Evolutionary conservation across 2,113 vertebrate genomes (phyloP).

Genomic region (Pygoscelis antarcticus): DNA sequence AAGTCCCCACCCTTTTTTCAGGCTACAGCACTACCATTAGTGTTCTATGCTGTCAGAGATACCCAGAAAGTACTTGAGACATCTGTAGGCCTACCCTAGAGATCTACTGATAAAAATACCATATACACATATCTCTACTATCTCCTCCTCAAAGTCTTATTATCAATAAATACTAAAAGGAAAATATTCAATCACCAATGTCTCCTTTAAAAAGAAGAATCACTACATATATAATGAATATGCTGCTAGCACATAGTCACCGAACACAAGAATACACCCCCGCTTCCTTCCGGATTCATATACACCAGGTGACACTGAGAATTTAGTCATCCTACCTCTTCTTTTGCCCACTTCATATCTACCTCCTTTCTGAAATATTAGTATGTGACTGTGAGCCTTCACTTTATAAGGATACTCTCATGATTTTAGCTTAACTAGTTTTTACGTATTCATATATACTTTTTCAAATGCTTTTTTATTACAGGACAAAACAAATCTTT

Average conservation of each 20-base stretch:
- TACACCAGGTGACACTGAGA: not conserved
- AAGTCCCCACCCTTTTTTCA: not conserved
- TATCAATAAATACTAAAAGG: slow-evolving; percentile 16
- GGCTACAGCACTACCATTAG: not conserved
- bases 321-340: not conserved
- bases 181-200: slow-evolving; percentile 69
- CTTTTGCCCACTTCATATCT: not conserved
- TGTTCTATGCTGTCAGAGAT: not conserved
- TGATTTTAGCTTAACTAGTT: not conserved
- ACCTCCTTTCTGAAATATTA: slow-evolving; percentile 6
- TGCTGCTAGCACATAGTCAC: not conserved
- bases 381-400: not conserved
- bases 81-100: not conserved
- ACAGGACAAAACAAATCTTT: not conserved
- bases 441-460: not conserved
- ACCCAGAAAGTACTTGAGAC: not conserved
- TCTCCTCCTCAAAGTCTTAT: not conserved
- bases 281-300: not conserved
- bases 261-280: not conserved
- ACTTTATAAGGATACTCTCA: not conserved
- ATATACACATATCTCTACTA: not conserved
- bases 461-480: not conserved
- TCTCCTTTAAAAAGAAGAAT: slow-evolving; percentile 15
- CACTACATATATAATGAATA: not conserved
- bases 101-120: not conserved